Percentiles rank a stretch among this genome's conserved stretches.
These are phyloP conservation scores for Pocillopora grandis DNA, from an alignment of 92 coral and sea anemone species.

Conservation along the genomic window DNA sequence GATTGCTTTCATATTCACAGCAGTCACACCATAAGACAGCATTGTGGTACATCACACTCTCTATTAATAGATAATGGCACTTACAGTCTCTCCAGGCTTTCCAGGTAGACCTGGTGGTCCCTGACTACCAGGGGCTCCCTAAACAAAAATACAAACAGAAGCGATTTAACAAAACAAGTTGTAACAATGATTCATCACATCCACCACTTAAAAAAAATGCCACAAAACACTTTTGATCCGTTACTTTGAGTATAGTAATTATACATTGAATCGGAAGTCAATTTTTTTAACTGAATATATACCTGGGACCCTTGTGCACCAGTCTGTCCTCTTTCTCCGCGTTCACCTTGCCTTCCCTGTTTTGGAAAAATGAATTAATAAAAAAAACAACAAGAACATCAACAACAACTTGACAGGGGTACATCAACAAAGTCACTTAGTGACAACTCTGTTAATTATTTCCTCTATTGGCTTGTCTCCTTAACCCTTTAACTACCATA, in stretches of 20 bases:
- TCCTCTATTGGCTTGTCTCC: too few species aligned
- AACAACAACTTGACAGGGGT: too few species aligned
- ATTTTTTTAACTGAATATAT: background rate
- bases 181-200: background rate
- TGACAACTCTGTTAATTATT: too few species aligned
- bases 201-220: too few species aligned
- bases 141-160: background rate
- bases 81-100: slow-evolving; percentile 46
- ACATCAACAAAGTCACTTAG: too few species aligned
- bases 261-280: background rate
- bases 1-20: too few species aligned
- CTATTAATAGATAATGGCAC: background rate
- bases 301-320: slow-evolving; percentile 64
- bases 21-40: too few species aligned
- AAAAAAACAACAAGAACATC: too few species aligned
- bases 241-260: too few species aligned
- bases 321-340: slow-evolving; percentile 37
- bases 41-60: too few species aligned
- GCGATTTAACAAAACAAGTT: background rate
- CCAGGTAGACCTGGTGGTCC: slow-evolving; percentile 53
- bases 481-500: too few species aligned
- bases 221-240: too few species aligned
- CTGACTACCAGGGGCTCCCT: slow-evolving; percentile 47
- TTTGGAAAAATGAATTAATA: background rate
- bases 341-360: slow-evolving; percentile 40